Conservation (phyloP, 2,797 vertebrate species). For the Tauraco hartlaubi region DNA sequence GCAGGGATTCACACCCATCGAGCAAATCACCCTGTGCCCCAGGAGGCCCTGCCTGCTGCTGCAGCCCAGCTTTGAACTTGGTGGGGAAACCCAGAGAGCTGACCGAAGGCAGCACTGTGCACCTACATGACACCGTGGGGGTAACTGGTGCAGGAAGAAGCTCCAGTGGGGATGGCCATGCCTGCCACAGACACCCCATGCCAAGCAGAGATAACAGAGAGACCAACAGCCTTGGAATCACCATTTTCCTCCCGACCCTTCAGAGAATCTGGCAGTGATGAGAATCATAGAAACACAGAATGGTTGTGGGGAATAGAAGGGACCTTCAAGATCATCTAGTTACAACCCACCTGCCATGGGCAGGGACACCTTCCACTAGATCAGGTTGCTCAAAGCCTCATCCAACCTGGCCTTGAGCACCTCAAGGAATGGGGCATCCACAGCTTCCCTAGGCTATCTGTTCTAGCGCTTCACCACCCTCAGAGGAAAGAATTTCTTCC, state of each 20-base stretch:
- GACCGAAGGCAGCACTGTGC: rapidly evolving
- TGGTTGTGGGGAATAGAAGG: too few species aligned
- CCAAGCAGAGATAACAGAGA: background rate
- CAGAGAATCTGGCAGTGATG: background rate
- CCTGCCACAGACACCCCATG: rapidly evolving
- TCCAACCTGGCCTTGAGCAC: too few species aligned
- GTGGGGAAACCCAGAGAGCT: background rate
- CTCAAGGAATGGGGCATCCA: too few species aligned
- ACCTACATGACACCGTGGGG: rapidly evolving
- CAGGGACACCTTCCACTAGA: too few species aligned
- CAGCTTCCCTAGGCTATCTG: too few species aligned
- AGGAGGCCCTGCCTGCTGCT: background rate
- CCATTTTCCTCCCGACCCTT: background rate
- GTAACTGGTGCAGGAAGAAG: background rate
- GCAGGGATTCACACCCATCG: background rate
- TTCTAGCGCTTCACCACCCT: too few species aligned
- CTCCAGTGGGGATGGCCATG: background rate
- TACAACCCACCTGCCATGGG: too few species aligned
- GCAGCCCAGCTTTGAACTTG: background rate
- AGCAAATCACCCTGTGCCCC: background rate
- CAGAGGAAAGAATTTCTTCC: too few species aligned
- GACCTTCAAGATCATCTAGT: too few species aligned
- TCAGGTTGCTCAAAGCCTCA: too few species aligned
- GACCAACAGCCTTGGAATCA: background rate
- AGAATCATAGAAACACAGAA: background rate